phyloP scores from a whole-genome alignment of 2,797 vertebrate species.

The Lindbergichthys nudifrons region DNA sequence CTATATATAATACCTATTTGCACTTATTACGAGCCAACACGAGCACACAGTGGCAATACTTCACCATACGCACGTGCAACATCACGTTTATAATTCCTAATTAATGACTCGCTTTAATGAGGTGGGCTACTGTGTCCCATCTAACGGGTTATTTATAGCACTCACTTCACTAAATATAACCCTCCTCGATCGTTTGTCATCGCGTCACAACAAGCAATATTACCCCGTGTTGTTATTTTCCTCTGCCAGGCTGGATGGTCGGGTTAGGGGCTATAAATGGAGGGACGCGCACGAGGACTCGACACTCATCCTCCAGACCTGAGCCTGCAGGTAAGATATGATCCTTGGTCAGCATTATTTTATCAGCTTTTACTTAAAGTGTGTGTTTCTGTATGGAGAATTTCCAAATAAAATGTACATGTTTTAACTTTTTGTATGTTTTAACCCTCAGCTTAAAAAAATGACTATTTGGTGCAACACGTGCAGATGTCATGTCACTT shows the following conservation, averaged over 20 bases:
- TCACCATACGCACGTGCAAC: not conserved
- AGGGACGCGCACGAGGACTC: conserved; percentile 20
- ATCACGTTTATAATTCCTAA: not conserved
- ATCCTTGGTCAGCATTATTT: not conserved
- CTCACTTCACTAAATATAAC: conserved; percentile 67
- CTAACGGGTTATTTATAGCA: conserved; percentile 66
- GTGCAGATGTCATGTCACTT: conserved; percentile 57
- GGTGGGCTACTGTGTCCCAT: conserved; percentile 11
- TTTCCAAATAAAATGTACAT: not conserved
- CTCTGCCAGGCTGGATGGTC: conserved; percentile 56
- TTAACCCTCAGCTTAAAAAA: conserved; percentile 5
- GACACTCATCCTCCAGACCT: conserved; percentile 41
- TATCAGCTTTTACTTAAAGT: not conserved
- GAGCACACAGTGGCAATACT: not conserved
- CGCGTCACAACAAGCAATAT: conserved; percentile 74
- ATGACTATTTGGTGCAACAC: conserved; percentile 76
- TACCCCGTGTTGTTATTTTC: conserved; percentile 23
- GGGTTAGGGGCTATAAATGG: conserved; percentile 73
- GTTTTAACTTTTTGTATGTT: not conserved
- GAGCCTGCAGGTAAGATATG: conserved; percentile 30
- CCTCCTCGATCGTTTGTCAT: conserved; percentile 52
- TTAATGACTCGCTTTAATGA: not conserved
- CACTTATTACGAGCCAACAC: not conserved
- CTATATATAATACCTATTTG: not conserved
- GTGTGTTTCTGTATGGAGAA: not conserved